Evolutionary conservation across 2,113 vertebrate genomes (phyloP).

Genomic region (Misgurnus anguillicaudatus): DNA sequence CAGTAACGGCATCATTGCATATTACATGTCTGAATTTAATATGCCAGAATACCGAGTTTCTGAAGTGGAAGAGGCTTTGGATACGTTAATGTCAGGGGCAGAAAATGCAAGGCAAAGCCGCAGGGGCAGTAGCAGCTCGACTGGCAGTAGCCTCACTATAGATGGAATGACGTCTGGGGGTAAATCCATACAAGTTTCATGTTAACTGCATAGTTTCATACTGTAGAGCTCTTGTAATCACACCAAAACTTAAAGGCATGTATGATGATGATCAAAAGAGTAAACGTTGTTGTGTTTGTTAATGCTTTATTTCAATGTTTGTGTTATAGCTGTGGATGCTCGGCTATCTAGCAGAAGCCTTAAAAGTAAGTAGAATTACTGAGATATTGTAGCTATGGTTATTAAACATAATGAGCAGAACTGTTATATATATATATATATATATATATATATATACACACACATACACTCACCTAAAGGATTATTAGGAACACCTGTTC

Average conservation of each 20-base stretch:
- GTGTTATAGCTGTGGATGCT: conserved; percentile 64
- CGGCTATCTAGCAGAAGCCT: conserved; percentile 56
- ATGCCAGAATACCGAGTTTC: conserved; percentile 56
- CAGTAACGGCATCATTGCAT: conserved; percentile 59
- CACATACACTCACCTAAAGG: too few relatives aligned
- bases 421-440: too few relatives aligned
- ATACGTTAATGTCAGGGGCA: conserved; percentile 16
- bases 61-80: conserved; percentile 61
- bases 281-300: background rate
- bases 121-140: background rate
- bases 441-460: too few relatives aligned
- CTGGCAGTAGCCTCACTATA: conserved; percentile 50
- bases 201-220: background rate
- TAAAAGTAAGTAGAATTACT: conserved; percentile 42
- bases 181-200: conserved; percentile 24
- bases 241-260: background rate
- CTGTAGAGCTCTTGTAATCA: background rate
- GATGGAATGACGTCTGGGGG: conserved; percentile 62
- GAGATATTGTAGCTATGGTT: too few relatives aligned
- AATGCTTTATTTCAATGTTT: background rate
- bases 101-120: background rate
- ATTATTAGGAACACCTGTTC: too few relatives aligned
- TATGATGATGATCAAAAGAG: background rate
- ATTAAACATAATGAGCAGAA: too few relatives aligned
- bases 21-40: conserved; percentile 74